Evolutionary conservation across 2,888 invertebrate genomes (phyloP).

Genomic region (Eupelmus urozonus): DNA sequence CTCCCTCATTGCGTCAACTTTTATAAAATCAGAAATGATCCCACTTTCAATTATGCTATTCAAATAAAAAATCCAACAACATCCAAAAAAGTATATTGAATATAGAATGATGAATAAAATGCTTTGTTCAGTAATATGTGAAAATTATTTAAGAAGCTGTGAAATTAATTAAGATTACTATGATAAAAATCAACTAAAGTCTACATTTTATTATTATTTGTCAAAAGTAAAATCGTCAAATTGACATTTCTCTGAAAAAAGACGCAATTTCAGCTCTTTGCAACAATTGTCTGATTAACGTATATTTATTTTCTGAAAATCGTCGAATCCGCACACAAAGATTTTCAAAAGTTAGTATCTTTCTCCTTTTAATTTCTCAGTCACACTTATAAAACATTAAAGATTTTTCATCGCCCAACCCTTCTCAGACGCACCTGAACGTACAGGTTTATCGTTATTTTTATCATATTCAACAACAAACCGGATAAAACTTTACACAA

Average conservation of each 20-base stretch:
- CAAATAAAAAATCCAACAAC: neutral
- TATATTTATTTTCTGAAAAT: constrained; percentile 43
- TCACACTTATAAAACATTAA: constrained; percentile 61
- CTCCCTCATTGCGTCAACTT: constrained; percentile 7
- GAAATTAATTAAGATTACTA: neutral
- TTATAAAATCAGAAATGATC: no score
- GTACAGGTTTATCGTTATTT: constrained; percentile 62
- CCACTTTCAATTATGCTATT: no score
- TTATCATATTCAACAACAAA: constrained; percentile 63
- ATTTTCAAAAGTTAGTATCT: constrained; percentile 43
- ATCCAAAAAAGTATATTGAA: neutral
- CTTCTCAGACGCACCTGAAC: constrained; percentile 57
- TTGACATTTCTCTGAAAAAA: no score
- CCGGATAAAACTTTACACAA: constrained; percentile 68
- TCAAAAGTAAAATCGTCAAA: constrained; percentile 8
- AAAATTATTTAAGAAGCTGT: neutral
- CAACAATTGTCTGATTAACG: constrained; percentile 3
- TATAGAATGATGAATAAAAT: no score
- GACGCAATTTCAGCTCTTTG: constrained; percentile 1
- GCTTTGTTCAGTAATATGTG: no score
- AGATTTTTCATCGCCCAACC: constrained; percentile 49
- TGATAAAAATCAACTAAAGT: neutral
- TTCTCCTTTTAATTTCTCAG: constrained; percentile 40
- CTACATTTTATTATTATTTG: neutral
- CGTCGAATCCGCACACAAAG: constrained; percentile 12